These are phyloP conservation scores for Pectinophora gossypiella DNA, from an alignment of 1,140 invertebrate genomes.

Conservation along the genomic window DNA sequence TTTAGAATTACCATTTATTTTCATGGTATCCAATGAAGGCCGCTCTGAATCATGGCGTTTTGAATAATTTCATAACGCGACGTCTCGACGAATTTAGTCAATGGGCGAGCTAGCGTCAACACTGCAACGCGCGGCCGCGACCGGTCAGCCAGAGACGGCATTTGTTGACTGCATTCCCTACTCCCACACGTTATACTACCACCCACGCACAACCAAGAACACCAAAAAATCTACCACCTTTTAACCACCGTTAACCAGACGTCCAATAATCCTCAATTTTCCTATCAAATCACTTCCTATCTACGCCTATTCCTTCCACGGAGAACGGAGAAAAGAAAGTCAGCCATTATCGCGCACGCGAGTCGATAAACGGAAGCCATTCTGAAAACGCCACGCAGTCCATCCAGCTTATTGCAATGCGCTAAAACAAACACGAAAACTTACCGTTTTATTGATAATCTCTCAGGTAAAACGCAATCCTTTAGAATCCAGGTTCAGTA, in stretches of 20 bases:
- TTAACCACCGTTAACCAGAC: background rate
- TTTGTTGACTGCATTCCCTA: conserved; percentile 49
- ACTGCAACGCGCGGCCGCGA: conserved; percentile 29
- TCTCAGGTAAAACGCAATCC: conserved; percentile 55
- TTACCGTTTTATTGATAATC: conserved; percentile 51
- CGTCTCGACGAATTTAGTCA: background rate
- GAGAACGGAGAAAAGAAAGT: conserved; percentile 59
- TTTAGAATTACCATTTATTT: too few species aligned
- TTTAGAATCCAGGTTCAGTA: conserved; percentile 55
- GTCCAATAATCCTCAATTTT: too few species aligned
- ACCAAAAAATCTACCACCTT: conserved; percentile 25
- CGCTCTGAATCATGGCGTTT: too few species aligned
- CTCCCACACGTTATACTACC: conserved; percentile 48
- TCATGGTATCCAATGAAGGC: too few species aligned
- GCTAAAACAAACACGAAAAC: conserved; percentile 20
- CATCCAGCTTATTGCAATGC: conserved; percentile 2
- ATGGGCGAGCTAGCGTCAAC: conserved; percentile 24
- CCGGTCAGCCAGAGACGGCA: conserved; percentile 23
- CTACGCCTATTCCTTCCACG: conserved; percentile 28
- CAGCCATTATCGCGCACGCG: conserved; percentile 72
- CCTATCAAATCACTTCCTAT: conserved; percentile 5
- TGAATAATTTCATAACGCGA: too few species aligned
- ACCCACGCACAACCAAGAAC: conserved; percentile 35
- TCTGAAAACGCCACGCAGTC: conserved; percentile 61
- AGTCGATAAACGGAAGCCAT: conserved; percentile 73